Evolutionary conservation across 2,113 vertebrate genomes (phyloP).

Genomic region (Terrapene triunguis): DNA sequence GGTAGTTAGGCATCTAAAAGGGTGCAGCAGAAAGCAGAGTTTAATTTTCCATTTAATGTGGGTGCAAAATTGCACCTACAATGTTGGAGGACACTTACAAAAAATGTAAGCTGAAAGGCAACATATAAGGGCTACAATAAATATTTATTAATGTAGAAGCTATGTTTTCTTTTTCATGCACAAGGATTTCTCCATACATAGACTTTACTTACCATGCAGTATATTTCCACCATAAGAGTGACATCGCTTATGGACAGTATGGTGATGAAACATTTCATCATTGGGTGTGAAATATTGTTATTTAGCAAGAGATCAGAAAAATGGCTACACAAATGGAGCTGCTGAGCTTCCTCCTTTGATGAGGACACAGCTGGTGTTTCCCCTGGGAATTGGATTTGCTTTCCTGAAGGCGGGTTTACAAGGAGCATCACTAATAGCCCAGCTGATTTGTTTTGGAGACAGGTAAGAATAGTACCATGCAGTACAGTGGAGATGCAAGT

Average conservation of each 20-base stretch:
- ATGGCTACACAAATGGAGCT: accelerated
- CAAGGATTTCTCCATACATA: not conserved
- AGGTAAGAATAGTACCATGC: too few relatives aligned
- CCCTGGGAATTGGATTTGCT: not conserved
- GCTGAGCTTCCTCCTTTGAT: not conserved
- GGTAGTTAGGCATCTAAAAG: not conserved
- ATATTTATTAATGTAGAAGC: accelerated
- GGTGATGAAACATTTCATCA: not conserved
- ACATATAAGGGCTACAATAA: not conserved
- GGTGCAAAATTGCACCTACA: not conserved
- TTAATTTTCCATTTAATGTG: not conserved
- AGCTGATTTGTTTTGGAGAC: not conserved
- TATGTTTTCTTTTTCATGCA: not conserved
- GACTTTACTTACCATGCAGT: not conserved
- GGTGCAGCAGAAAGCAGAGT: accelerated
- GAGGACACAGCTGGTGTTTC: not conserved
- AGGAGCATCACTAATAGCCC: not conserved
- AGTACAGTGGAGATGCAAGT: not conserved
- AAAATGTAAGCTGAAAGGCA: accelerated
- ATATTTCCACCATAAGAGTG: not conserved
- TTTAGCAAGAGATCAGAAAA: not conserved
- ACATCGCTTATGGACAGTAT: accelerated
- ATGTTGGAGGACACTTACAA: not conserved
- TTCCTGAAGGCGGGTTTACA: not conserved
- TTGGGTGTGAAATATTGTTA: not conserved